Evolutionary conservation across 2,797 vertebrate species (phyloP), one percentile per base, ranked within the genome.

Genomic region (Spinus olivaceus): DNA sequence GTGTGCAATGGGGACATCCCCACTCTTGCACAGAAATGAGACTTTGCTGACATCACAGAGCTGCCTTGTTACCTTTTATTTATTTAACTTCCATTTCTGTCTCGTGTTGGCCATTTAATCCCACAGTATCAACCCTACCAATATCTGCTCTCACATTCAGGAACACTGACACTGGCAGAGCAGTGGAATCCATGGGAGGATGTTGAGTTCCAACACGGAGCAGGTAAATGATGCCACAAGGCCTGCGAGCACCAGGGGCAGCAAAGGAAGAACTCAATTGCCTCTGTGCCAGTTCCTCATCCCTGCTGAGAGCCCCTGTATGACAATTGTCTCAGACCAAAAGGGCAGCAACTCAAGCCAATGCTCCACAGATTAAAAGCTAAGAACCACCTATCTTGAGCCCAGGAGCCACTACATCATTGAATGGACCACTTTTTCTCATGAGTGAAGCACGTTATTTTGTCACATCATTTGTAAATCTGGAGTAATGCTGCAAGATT

Each of bases 401-500:
- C 59, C 60, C 39, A 49, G 66, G 42, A 91, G 33, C 30, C 81
- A 51, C 32, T 74, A 18, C 65, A 70, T 47, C 37, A 67, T 13
- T 67, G 78, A 91, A 81, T 16, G 30, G 33, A 81, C 51, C 50
- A 39, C 41, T 79, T 91, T 74, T 94, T 39, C 66, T 91, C 33
- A 63, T 35, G 44, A 53, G 5, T 33, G 35, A 56, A 92, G 73
- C 51, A 79, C 22, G 69, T 73, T 94, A 65, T 79, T 95, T 92
- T 92, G 92, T 78, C 93, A 93, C 88, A 78, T 81, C 74, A 49
- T 96, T 93, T 91, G 84, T 89, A 96, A 95, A 93, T 94, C 79
- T 91, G 24, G 8, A 70, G 76, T 67, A 95, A 80, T 51, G 32
- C 53, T 61, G 51, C 47, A 80, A 92, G 90, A 92, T 92, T 92